Percentiles rank a stretch among this genome's conserved stretches.
Conservation (phyloP, 1,140 invertebrate species). For the Stenopsyche tienmushanensis region DNA sequence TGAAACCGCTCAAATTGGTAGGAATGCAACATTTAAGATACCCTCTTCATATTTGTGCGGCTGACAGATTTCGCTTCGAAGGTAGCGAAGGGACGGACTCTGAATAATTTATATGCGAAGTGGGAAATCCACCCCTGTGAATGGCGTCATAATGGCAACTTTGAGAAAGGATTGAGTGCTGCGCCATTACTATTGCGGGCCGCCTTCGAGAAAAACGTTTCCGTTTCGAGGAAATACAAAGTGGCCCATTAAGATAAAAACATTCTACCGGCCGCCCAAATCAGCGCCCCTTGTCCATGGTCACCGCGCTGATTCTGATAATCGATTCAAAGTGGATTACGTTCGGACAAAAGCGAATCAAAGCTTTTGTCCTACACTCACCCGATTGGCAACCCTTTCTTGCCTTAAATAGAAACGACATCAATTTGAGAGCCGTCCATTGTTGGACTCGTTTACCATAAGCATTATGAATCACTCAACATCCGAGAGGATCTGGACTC, state of each 20-base stretch:
- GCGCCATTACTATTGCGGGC: slow-evolving; percentile 8
- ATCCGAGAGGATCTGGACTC: too few species aligned
- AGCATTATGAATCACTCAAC: too few species aligned
- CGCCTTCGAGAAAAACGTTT: slow-evolving; percentile 15
- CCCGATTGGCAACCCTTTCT: too few species aligned
- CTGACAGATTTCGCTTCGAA: slow-evolving; percentile 11
- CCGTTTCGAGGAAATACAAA: slow-evolving; percentile 8
- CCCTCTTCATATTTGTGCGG: slow-evolving; percentile 30
- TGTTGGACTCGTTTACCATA: too few species aligned
- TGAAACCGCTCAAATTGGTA: slow-evolving; percentile 4
- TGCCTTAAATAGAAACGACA: too few species aligned
- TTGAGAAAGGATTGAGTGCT: slow-evolving; percentile 20
- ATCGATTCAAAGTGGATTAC: too few species aligned
- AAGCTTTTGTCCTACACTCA: too few species aligned
- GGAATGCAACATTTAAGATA: slow-evolving; percentile 14
- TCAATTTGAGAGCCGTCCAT: too few species aligned
- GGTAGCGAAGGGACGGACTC: neutral
- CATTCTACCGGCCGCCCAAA: neutral
- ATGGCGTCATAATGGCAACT: slow-evolving; percentile 29
- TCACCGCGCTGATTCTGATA: too few species aligned
- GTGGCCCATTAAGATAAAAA: slow-evolving; percentile 11
- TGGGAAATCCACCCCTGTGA: slow-evolving; percentile 13
- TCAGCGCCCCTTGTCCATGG: too few species aligned
- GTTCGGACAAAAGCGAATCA: too few species aligned
- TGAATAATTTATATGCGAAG: slow-evolving; percentile 24